Base-by-base conservation (phyloP, 2,797 vertebrate species). In the Platyrinchus mystaceus region DNA sequence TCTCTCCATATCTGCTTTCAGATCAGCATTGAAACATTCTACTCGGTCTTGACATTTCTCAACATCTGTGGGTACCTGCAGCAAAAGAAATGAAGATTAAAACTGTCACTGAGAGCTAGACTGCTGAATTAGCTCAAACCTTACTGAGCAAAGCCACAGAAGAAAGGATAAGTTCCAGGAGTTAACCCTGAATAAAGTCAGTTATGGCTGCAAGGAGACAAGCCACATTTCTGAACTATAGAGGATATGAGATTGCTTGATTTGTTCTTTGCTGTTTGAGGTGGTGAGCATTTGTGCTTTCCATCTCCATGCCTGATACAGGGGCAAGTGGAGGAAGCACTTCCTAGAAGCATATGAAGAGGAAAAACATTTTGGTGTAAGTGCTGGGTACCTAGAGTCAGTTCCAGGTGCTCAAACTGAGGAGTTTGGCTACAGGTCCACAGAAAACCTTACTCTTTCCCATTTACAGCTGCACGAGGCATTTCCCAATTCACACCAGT, bases 1-100 rank as follows among this genome's bases (percentile, higher is more conserved):
- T 96, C 99, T 98, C 93, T 99, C 99, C 99, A 99, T 99, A 97
- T 99, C 99, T 0, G 99, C 99, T 96, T 99, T 99, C 95, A 99
- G 97, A 95, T 99, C 99, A 1, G 99, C 99, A 24, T 99, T 99
- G 96, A 99, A 99, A 95, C 99, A 99, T 88, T 99, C 99, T 95
- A 99, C 97, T 44, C 98, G 98, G 92, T 99, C 99, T 97, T 99
- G 99, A 96, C 99, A 99, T 62, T 98, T 99, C 97, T 99, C 99
- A 59, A 99, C 99, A 10, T 99, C 99, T 26, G 97, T 96, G 1
- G 99, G 99, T 74, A 99, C 98, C 99, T 99, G 94, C 17, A 87
- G 70, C 28, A 44, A 70, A 64, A 78, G 15, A 78, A 93, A 80
- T 7, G 0, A 71, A 81, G 8, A 60, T 34, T 47, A 22, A 37